Percentiles rank a stretch among this genome's conserved stretches.
phyloP scores from a whole-genome alignment of 2,113 vertebrate genomes.

The Nettapus auritus region DNA sequence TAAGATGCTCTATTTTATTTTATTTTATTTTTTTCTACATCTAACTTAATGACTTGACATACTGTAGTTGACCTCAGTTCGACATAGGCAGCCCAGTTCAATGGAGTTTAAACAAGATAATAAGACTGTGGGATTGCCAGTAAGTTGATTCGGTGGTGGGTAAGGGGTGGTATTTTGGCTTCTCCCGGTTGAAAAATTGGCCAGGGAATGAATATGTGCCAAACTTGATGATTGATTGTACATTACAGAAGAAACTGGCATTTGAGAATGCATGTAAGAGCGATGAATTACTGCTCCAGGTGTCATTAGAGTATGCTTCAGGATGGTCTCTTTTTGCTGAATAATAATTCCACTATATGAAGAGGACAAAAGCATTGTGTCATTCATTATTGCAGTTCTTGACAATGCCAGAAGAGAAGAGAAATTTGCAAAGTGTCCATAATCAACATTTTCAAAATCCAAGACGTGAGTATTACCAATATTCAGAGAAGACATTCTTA shows the following conservation, averaged over 20 bases:
- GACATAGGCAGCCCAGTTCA: conserved; percentile 80
- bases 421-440: background rate
- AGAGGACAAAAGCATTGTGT: background rate
- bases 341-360: background rate
- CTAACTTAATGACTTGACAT: conserved; percentile 79
- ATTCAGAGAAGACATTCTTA: background rate
- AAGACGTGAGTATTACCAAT: background rate
- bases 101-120: conserved; percentile 73
- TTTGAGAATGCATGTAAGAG: background rate
- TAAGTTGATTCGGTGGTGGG: background rate
- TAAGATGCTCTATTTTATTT: background rate
- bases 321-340: background rate
- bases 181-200: background rate
- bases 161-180: conserved; percentile 4
- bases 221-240: background rate
- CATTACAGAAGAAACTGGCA: background rate
- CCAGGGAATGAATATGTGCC: background rate
- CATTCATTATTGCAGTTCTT: background rate
- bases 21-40: conserved; percentile 49
- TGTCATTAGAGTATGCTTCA: background rate
- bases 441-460: conserved; percentile 20
- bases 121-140: background rate
- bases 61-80: conserved; percentile 82
- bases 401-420: conserved; percentile 3
- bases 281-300: background rate